A percentile compares a stretch with the other conserved stretches of the same genome.
Conservation (phyloP, 2,113 vertebrate genomes). For the Vulpes lagopus region DNA sequence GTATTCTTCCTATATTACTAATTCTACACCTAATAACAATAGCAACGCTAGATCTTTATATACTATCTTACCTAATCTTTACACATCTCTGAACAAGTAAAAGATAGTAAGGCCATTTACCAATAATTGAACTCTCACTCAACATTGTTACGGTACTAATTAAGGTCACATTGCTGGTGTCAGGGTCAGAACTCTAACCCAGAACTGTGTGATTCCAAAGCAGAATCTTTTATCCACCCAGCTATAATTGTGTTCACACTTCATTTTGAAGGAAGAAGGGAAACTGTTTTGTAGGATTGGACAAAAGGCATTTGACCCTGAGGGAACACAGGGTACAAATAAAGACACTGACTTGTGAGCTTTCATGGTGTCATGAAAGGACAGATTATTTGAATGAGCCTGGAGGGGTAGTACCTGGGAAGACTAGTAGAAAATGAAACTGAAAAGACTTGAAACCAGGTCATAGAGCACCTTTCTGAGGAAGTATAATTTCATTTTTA, state of each 20-base stretch:
- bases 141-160: not conserved
- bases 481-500: not conserved
- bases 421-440: not conserved
- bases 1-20: not conserved
- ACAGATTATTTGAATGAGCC: not conserved
- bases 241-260: not conserved
- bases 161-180: not conserved
- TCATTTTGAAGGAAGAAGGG: not conserved
- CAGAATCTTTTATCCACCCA: not conserved
- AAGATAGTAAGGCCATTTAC: not conserved
- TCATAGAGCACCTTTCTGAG: not conserved
- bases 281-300: not conserved
- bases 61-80: not conserved
- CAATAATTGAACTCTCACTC: not conserved
- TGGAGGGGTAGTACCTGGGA: not conserved
- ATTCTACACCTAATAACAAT: not conserved
- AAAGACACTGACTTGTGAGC: not conserved
- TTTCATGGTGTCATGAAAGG: not conserved
- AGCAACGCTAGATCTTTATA: not conserved
- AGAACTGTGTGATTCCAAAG: not conserved
- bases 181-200: slow-evolving; percentile 5
- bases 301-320: not conserved
- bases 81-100: not conserved
- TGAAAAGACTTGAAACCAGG: not conserved
- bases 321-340: not conserved